Evolutionary conservation across 2,888 invertebrate species (phyloP).

Genomic region (Entomobrya proxima): DNA sequence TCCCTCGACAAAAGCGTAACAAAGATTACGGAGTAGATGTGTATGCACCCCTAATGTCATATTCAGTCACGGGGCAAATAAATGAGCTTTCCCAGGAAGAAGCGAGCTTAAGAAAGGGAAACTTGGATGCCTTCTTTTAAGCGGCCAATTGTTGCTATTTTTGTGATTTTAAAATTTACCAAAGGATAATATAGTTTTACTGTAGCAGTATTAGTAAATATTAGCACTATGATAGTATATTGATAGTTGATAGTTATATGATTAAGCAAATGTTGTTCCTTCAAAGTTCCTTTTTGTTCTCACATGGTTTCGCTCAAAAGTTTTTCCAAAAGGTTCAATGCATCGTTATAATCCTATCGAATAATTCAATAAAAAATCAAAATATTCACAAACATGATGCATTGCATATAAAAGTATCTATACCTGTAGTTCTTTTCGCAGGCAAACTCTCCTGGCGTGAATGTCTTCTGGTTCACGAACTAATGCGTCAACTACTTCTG

Average conservation of each 20-base stretch:
- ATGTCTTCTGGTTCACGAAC: not conserved
- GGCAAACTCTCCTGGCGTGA: not conserved
- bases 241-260: too few species aligned
- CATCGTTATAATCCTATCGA: not conserved
- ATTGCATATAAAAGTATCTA: not conserved
- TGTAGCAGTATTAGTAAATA: not conserved
- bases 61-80: conserved; percentile 44
- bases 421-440: not conserved
- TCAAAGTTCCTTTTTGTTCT: too few species aligned
- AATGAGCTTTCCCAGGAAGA: conserved; percentile 50
- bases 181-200: not conserved
- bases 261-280: too few species aligned
- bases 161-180: not conserved
- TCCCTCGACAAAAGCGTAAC: conserved; percentile 29
- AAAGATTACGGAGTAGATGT: conserved; percentile 29
- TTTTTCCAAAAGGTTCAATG: not conserved
- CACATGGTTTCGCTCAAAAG: not conserved
- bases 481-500: not conserved
- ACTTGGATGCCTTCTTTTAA: conserved; percentile 35
- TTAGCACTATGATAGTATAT: not conserved
- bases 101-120: conserved; percentile 20
- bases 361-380: not conserved
- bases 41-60: conserved; percentile 62
- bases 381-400: not conserved
- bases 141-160: not conserved